These are phyloP conservation scores for Drosophila jambulina DNA, from an alignment of 1,140 invertebrate genomes.

Conservation along the genomic window DNA sequence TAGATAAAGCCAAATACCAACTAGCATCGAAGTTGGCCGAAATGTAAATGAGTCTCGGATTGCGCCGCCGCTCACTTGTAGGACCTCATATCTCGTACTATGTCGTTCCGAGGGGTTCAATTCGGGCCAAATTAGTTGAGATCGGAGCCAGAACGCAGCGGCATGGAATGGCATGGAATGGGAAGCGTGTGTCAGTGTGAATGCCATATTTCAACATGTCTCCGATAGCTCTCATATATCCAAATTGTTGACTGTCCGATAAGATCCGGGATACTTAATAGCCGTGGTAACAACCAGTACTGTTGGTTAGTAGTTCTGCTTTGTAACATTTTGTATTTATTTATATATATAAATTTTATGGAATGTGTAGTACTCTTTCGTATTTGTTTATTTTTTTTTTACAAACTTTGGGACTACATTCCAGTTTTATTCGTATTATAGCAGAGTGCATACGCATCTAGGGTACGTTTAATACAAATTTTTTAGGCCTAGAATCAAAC, in stretches of 20 bases:
- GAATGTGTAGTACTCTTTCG: not conserved
- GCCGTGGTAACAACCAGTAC: not conserved
- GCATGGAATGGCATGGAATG: not conserved
- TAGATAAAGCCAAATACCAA: conserved; percentile 43
- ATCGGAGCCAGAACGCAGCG: conserved; percentile 22
- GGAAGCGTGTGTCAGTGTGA: conserved; percentile 1
- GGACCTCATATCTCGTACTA: conserved; percentile 9
- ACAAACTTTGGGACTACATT: not conserved
- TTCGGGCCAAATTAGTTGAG: conserved; percentile 27
- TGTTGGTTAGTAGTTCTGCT: not conserved
- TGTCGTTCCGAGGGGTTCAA: conserved; percentile 7
- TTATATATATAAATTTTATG: not conserved
- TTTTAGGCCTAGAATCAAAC: not conserved
- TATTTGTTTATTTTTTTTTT: fast-evolving
- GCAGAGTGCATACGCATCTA: not conserved
- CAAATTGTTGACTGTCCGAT: conserved; percentile 15
- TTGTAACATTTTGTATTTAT: too few relatives aligned
- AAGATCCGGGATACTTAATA: conserved; percentile 20
- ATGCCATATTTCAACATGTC: conserved; percentile 17
- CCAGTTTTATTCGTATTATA: too few relatives aligned
- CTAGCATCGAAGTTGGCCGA: conserved; percentile 21
- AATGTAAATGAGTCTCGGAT: conserved; percentile 46
- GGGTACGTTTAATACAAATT: not conserved
- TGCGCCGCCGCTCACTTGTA: conserved; percentile 9
- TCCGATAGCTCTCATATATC: not conserved